Evolutionary conservation across 2,797 vertebrate genomes (phyloP).

Genomic region (Anniella stebbinsi): DNA sequence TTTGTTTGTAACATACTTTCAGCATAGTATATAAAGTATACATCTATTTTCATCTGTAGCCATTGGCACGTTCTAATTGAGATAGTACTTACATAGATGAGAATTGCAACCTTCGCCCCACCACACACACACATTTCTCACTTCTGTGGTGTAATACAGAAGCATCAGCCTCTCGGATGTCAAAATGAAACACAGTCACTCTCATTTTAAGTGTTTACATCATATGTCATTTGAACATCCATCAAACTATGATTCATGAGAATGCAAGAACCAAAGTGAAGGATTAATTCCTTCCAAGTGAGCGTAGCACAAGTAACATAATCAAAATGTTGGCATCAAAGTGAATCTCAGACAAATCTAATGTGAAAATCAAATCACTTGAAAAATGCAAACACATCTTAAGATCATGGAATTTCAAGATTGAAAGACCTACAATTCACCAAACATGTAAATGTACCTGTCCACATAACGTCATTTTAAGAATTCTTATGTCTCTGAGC

Average conservation of each 20-base stretch:
- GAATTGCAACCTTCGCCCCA: conserved; percentile 1
- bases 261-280: conserved; percentile 37
- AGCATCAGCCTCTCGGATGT: conserved; percentile 50
- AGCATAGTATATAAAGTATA: not conserved
- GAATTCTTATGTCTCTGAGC: not conserved
- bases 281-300: conserved; percentile 52
- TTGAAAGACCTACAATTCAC: conserved; percentile 28
- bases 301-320: conserved; percentile 34
- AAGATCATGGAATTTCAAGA: conserved; percentile 38
- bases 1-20: conserved; percentile 7
- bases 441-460: not conserved
- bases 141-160: conserved; percentile 24
- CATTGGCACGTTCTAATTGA: conserved; percentile 9
- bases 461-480: not conserved
- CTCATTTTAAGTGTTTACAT: conserved; percentile 60
- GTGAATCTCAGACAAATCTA: conserved; percentile 8
- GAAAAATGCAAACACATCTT: conserved; percentile 49
- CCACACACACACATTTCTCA: not conserved
- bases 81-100: conserved; percentile 27
- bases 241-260: conserved; percentile 36
- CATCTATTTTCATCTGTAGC: conserved; percentile 41
- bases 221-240: conserved; percentile 56
- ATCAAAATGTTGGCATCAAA: conserved; percentile 41
- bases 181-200: conserved; percentile 54
- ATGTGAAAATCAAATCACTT: conserved; percentile 57